Conservation (phyloP, 2,888 invertebrate genomes). For the Lissocephala sabroskyi region DNA sequence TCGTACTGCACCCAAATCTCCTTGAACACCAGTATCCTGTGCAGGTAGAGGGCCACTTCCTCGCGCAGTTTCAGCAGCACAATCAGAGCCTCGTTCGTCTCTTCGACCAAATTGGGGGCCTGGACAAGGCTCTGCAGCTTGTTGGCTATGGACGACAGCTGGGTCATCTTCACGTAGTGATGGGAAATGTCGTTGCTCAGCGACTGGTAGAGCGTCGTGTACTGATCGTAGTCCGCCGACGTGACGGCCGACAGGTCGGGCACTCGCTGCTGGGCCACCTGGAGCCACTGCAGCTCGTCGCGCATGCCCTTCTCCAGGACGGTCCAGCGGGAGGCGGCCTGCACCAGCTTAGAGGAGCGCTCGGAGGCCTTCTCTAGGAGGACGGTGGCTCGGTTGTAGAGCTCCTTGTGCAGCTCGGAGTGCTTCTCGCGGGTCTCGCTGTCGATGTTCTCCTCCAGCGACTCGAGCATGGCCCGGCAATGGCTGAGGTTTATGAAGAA, state of each 20-base stretch:
- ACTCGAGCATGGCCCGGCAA: conserved; percentile 88
- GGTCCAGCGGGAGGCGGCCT: conserved; percentile 89
- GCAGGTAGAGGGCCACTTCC: conserved; percentile 82
- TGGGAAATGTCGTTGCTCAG: conserved; percentile 84
- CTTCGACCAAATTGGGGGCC: conserved; percentile 82
- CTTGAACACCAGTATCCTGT: conserved; percentile 81
- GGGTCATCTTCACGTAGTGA: conserved; percentile 84
- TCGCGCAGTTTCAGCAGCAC: conserved; percentile 83
- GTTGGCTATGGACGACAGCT: conserved; percentile 81
- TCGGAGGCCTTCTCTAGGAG: conserved; percentile 87
- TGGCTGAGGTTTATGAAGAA: conserved; percentile 92
- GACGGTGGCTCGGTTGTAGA: conserved; percentile 83
- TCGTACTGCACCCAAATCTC: conserved; percentile 86
- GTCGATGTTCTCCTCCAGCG: conserved; percentile 87
- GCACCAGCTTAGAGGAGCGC: conserved; percentile 86
- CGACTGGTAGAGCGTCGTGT: conserved; percentile 86
- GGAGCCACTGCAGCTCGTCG: conserved; percentile 87
- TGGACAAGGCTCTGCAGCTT: conserved; percentile 82
- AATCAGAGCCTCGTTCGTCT: conserved; percentile 82
- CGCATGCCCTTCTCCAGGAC: conserved; percentile 85
- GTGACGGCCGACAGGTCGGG: conserved; percentile 87
- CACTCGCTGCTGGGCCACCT: conserved; percentile 87
- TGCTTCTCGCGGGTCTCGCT: conserved; percentile 83
- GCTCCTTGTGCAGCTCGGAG: conserved; percentile 81
- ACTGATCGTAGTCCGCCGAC: conserved; percentile 88